These are phyloP conservation scores for Limnephilus lunatus DNA, from an alignment of 2,888 invertebrate genomes.

Conservation along the genomic window DNA sequence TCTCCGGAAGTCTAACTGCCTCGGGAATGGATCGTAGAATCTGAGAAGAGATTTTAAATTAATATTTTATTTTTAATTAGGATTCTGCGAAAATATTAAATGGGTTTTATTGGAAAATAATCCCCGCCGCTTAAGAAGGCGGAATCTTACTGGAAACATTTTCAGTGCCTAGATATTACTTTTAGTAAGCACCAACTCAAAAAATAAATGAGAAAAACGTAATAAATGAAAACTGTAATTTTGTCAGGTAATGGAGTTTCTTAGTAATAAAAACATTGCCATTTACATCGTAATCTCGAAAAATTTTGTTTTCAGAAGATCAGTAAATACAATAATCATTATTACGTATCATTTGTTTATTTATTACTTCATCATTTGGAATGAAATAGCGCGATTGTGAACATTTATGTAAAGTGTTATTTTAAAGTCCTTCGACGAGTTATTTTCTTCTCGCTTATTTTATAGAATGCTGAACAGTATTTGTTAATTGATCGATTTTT, in stretches of 20 bases:
- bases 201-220: not conserved
- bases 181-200: not conserved
- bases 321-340: not conserved
- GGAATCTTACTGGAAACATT: not conserved
- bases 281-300: not conserved
- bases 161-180: not conserved
- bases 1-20: not conserved
- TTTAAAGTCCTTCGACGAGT: too few relatives aligned
- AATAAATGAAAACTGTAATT: not conserved
- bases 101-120: conserved; percentile 7
- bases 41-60: not conserved
- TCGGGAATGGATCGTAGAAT: not conserved
- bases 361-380: too few relatives aligned
- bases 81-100: not conserved
- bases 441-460: too few relatives aligned
- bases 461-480: too few relatives aligned
- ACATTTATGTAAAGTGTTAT: too few relatives aligned
- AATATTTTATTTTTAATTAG: conserved; percentile 1
- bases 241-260: not conserved
- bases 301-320: not conserved
- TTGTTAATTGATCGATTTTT: too few relatives aligned
- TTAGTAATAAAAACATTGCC: not conserved
- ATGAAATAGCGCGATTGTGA: too few relatives aligned
- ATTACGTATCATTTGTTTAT: not conserved
- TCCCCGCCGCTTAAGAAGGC: not conserved